Evolutionary conservation across 2,797 vertebrate genomes (phyloP).

Genomic region (Staurois parvus): DNA sequence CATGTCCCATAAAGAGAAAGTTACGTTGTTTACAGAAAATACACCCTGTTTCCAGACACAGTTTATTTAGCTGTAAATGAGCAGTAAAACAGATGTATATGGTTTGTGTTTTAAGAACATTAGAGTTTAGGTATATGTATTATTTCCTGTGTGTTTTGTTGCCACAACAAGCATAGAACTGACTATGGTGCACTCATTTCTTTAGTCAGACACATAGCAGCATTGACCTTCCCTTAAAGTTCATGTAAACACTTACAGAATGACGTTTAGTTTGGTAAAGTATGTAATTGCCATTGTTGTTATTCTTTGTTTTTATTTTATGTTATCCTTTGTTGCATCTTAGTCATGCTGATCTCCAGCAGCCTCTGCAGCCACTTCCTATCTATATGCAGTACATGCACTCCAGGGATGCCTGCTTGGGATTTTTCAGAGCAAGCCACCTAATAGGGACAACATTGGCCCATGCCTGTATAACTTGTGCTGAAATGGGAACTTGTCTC

Average conservation of each 20-base stretch:
- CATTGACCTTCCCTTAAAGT: background rate
- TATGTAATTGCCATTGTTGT: too few relatives aligned
- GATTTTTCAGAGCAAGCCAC: too few relatives aligned
- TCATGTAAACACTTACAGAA: background rate
- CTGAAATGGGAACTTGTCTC: too few relatives aligned
- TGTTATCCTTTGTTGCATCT: too few relatives aligned
- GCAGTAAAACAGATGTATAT: constrained; percentile 32
- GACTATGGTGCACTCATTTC: background rate
- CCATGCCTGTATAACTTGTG: too few relatives aligned
- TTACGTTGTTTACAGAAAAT: constrained; percentile 23
- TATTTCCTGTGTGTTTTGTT: constrained; percentile 31
- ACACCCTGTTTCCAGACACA: background rate
- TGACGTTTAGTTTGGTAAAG: too few relatives aligned
- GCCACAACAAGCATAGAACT: constrained; percentile 12
- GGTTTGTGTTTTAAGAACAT: constrained; percentile 21
- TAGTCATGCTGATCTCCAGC: too few relatives aligned
- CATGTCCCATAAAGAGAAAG: constrained; percentile 28
- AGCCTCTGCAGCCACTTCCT: too few relatives aligned
- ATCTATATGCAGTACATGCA: too few relatives aligned
- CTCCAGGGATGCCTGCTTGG: too few relatives aligned
- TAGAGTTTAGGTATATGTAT: constrained; percentile 21
- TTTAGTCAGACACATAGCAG: background rate
- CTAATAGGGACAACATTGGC: too few relatives aligned
- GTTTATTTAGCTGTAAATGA: constrained; percentile 16
- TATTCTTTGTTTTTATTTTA: too few relatives aligned